Conservation (phyloP, 1,140 invertebrate genomes). For the Holcopasites calliopsidis region DNA sequence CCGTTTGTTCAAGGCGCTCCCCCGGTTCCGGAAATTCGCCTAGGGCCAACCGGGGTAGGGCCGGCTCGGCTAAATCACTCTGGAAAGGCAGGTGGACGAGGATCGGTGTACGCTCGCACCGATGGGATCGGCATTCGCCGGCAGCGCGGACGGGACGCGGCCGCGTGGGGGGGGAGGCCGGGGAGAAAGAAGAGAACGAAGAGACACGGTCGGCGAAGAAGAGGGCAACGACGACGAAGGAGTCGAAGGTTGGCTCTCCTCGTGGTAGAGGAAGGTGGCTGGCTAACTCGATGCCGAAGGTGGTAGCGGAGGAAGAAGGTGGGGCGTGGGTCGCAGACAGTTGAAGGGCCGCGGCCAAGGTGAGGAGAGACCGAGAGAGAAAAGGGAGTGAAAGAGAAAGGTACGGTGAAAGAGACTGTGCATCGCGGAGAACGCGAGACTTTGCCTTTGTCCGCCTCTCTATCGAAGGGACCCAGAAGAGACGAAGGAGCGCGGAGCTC, state of each 20-base stretch:
- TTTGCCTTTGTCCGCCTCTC: constrained; percentile 64
- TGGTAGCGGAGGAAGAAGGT: constrained; percentile 56
- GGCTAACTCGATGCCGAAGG: constrained; percentile 27
- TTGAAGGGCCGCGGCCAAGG: constrained; percentile 77
- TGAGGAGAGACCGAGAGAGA: constrained; percentile 66
- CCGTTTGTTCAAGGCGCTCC: constrained; percentile 37
- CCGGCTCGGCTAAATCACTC: constrained; percentile 54
- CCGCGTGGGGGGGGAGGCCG: constrained; percentile 27
- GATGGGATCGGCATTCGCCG: constrained; percentile 27
- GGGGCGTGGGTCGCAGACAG: constrained; percentile 75
- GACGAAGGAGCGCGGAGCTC: constrained; percentile 34
- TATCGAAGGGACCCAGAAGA: constrained; percentile 53
- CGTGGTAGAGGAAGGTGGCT: constrained; percentile 51
- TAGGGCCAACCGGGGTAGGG: constrained; percentile 45
- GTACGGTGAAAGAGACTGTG: constrained; percentile 31
- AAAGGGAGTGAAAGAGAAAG: constrained; percentile 36
- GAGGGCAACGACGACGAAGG: constrained; percentile 27
- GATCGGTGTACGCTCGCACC: constrained; percentile 36
- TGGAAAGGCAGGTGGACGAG: constrained; percentile 52
- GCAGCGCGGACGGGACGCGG: constrained; percentile 5
- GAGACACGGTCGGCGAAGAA: constrained; percentile 36
- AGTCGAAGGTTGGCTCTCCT: constrained; percentile 52
- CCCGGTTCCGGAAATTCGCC: constrained; percentile 57
- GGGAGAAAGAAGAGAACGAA: constrained; percentile 26
- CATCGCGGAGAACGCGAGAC: constrained; percentile 55